A percentile compares a stretch with the other conserved stretches of the same genome.
Evolutionary conservation across 2,797 vertebrate species (phyloP).

Genomic region (Sylvia borin): DNA sequence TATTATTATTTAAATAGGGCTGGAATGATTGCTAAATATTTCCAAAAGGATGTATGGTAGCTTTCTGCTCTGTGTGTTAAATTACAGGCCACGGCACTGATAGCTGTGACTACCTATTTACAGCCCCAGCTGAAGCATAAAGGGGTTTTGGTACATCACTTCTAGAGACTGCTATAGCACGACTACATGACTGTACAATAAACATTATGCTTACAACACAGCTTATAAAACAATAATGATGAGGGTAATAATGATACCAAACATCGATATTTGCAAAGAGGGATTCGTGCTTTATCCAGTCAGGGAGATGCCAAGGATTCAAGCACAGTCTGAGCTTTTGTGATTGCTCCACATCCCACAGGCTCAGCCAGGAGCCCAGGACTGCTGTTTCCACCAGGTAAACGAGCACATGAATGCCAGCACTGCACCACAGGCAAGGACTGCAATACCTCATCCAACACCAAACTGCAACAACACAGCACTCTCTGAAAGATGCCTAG

Average conservation of each 20-base stretch:
- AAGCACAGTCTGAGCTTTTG: not conserved
- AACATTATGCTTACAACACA: not conserved
- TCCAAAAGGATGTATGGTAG: not conserved
- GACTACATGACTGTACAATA: not conserved
- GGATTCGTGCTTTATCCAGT: not conserved
- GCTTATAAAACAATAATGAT: not conserved
- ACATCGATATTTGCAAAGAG: not conserved
- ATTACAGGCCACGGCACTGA: not conserved
- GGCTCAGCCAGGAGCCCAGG: not conserved
- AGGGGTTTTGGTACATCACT: not conserved
- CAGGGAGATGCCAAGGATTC: not conserved
- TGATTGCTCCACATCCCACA: not conserved
- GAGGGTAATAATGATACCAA: not conserved
- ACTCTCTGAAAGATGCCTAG: not conserved
- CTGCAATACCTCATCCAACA: fast-evolving
- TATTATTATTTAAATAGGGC: not conserved
- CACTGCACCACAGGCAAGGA: fast-evolving
- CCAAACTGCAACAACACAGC: not conserved
- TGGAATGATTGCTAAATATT: not conserved
- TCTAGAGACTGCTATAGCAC: not conserved
- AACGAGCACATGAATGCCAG: not conserved
- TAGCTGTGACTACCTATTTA: not conserved
- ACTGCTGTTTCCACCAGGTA: not conserved
- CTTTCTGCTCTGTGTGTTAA: not conserved
- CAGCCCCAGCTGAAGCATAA: not conserved